phyloP scores from a whole-genome alignment of 2,888 invertebrate species.

The Tortricodes alternella region DNA sequence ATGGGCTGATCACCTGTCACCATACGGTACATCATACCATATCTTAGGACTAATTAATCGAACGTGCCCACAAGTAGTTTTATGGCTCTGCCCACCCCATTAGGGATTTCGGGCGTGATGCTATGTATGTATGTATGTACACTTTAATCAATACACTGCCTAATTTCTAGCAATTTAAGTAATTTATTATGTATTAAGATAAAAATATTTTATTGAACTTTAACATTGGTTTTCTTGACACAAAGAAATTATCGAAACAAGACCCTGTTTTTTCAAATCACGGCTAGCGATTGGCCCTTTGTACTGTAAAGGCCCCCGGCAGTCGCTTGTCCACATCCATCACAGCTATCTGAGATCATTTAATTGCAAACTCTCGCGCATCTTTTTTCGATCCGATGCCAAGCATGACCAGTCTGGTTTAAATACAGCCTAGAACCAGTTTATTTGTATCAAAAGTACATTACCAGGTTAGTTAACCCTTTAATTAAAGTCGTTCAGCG shows the following conservation, averaged over 20 bases:
- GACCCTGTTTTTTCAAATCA: background rate
- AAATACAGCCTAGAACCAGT: conserved; percentile 2
- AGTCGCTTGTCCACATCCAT: conserved; percentile 18
- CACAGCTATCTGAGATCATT: conserved; percentile 28
- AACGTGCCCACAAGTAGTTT: no score
- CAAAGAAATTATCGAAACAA: no score
- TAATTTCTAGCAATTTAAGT: no score
- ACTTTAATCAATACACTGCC: no score
- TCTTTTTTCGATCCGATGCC: conserved; percentile 2
- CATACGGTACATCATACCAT: no score
- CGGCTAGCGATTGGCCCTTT: background rate
- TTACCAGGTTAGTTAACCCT: background rate
- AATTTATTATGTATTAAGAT: no score
- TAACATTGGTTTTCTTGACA: background rate
- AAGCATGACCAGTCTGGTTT: background rate
- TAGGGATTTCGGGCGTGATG: no score
- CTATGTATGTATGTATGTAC: no score
- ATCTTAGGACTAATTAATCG: no score
- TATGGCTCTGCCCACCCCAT: no score
- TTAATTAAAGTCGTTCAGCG: background rate
- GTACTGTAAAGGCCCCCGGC: conserved; percentile 9
- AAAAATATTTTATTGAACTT: background rate
- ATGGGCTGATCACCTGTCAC: no score
- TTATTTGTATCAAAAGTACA: conserved; percentile 1
- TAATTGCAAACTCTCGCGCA: conserved; percentile 28